Evolutionary conservation across 2,113 vertebrate species (phyloP).

Genomic region (Nycticorax nycticorax): DNA sequence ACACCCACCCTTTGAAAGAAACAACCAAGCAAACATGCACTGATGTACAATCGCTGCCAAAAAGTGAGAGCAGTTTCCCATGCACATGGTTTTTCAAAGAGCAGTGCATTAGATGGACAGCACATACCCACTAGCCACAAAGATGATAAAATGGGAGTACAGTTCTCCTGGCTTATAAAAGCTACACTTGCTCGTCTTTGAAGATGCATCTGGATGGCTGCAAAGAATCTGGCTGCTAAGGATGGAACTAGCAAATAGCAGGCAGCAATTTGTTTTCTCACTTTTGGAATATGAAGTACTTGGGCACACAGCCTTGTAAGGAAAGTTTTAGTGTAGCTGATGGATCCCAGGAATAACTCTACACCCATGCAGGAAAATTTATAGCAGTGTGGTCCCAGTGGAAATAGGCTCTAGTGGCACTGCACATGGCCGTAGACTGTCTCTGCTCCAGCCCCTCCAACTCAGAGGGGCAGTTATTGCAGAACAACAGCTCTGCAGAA

Average conservation of each 20-base stretch:
- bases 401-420: not conserved
- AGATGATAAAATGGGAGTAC: not conserved
- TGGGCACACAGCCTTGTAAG: not conserved
- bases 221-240: not conserved
- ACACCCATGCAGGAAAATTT: not conserved
- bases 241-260: not conserved
- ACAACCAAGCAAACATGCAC: not conserved
- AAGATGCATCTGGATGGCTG: not conserved
- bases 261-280: not conserved
- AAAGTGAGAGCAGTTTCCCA: not conserved
- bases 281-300: not conserved
- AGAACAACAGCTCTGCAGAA: not conserved
- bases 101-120: not conserved
- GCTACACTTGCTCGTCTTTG: not conserved
- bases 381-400: not conserved
- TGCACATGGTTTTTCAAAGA: not conserved
- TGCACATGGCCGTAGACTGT: not conserved
- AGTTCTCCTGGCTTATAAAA: not conserved
- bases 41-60: not conserved
- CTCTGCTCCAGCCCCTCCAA: not conserved
- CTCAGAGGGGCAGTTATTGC: not conserved
- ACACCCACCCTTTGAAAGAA: not conserved
- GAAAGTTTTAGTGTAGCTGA: not conserved
- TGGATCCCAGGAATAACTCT: not conserved
- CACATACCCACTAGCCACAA: not conserved